phyloP scores from a whole-genome alignment of 2,113 vertebrate species.

The Aviceda subcristata region DNA sequence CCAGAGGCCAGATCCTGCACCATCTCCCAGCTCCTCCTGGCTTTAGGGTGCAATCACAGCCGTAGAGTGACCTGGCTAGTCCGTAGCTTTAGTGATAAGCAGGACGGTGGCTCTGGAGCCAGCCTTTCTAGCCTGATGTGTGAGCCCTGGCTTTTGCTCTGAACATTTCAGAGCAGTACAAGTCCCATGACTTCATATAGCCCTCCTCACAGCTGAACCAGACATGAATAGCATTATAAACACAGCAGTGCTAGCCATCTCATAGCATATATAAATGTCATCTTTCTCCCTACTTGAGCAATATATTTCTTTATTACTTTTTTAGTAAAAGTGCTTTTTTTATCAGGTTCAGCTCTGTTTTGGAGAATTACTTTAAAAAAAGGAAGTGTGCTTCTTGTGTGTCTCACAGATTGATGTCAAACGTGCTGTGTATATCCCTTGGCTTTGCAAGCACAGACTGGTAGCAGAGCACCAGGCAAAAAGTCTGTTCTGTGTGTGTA shows the following conservation, averaged over 20 bases:
- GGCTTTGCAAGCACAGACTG: not conserved
- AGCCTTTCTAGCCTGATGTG: not conserved
- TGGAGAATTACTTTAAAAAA: not conserved
- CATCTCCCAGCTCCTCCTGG: not conserved
- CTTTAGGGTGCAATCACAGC: not conserved
- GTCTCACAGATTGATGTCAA: not conserved
- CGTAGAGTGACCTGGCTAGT: not conserved
- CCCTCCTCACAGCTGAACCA: not conserved
- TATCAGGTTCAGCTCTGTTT: not conserved
- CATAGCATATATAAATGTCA: not conserved
- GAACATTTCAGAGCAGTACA: fast-evolving
- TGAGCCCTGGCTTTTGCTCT: not conserved
- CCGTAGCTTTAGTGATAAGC: fast-evolving
- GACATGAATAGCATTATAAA: not conserved
- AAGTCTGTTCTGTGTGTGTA: not conserved
- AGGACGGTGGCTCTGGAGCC: not conserved
- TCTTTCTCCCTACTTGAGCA: not conserved
- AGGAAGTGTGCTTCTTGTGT: not conserved
- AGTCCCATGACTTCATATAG: fast-evolving
- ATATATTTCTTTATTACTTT: not conserved
- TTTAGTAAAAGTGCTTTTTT: not conserved
- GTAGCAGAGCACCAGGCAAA: not conserved
- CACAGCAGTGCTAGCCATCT: not conserved
- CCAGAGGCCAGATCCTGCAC: not conserved
- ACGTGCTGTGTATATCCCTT: not conserved